Percentiles rank a stretch among this genome's conserved stretches.
Conservation (phyloP, 2,888 invertebrate species). For the Vesta saturnalis region DNA sequence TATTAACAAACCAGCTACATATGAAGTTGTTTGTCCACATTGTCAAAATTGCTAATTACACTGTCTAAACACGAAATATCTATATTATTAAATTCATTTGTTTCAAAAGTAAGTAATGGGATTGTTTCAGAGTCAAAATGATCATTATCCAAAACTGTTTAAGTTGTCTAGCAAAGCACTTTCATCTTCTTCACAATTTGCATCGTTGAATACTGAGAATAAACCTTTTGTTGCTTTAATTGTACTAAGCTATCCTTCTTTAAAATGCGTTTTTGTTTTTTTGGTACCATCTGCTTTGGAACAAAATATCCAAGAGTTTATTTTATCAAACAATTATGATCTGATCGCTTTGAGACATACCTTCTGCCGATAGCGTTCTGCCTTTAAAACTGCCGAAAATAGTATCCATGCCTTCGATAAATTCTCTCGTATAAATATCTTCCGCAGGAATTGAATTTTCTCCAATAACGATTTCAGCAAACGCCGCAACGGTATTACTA, state of each 20-base stretch:
- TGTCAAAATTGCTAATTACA: too few species aligned
- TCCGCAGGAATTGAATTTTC: neutral
- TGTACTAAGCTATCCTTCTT: slow-evolving; percentile 30
- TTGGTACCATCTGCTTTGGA: neutral
- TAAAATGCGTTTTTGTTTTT: slow-evolving; percentile 30
- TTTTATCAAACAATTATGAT: slow-evolving; percentile 24
- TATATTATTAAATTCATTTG: too few species aligned
- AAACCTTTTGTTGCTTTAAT: slow-evolving; percentile 19
- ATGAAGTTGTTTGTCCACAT: too few species aligned
- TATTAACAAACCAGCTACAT: too few species aligned
- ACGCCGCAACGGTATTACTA: neutral
- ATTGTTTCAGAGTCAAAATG: too few species aligned
- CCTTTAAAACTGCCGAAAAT: neutral
- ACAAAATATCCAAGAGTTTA: slow-evolving; percentile 20
- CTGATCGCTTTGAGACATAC: too few species aligned
- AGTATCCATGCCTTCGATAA: neutral
- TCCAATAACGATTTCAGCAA: neutral
- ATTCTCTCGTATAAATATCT: neutral
- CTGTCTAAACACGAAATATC: too few species aligned
- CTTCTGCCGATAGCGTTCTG: too few species aligned
- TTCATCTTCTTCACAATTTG: neutral
- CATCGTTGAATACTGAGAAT: too few species aligned
- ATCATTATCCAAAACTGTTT: neutral
- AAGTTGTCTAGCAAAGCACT: neutral
- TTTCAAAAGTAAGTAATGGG: too few species aligned